phyloP scores from a whole-genome alignment of 1,140 invertebrate species.

The Dendroctonus valens region DNA sequence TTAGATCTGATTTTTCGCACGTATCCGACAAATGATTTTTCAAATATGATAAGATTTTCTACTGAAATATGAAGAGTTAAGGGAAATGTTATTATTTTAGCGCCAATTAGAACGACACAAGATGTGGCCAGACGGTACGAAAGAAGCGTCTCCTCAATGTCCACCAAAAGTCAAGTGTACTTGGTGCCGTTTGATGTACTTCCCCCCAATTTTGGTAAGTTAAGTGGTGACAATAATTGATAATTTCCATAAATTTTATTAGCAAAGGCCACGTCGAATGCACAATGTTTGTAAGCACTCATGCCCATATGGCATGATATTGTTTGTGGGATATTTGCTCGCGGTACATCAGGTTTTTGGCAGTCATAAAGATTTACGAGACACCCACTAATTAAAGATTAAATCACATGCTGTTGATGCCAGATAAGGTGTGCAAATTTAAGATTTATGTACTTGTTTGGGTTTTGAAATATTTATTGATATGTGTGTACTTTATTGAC shows the following conservation, averaged over 20 bases:
- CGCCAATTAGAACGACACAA: constrained; percentile 15
- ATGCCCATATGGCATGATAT: too few relatives aligned
- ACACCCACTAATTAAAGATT: constrained; percentile 1
- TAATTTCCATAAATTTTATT: too few relatives aligned
- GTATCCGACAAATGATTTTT: too few relatives aligned
- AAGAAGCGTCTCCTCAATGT: constrained; percentile 24
- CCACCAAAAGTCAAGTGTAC: constrained; percentile 28
- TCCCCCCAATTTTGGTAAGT: constrained; percentile 33
- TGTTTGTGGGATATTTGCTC: too few relatives aligned
- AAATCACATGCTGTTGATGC: constrained; percentile 5
- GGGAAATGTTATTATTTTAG: constrained; percentile 6
- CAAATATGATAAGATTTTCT: background rate
- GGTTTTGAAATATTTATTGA: too few relatives aligned
- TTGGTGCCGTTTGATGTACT: constrained; percentile 29
- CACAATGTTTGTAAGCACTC: too few relatives aligned
- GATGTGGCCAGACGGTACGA: constrained; percentile 28
- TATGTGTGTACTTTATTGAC: too few relatives aligned
- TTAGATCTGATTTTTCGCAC: too few relatives aligned
- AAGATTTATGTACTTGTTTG: too few relatives aligned
- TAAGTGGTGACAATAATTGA: background rate
- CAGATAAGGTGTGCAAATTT: background rate
- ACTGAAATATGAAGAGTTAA: background rate
- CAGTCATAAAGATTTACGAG: constrained; percentile 9
- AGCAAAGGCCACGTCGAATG: too few relatives aligned
- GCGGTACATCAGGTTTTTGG: background rate